A percentile compares a stretch with the other conserved stretches of the same genome.
These are phyloP conservation scores for Brachyptera risi DNA, from an alignment of 2,888 invertebrate genomes.

Conservation along the genomic window DNA sequence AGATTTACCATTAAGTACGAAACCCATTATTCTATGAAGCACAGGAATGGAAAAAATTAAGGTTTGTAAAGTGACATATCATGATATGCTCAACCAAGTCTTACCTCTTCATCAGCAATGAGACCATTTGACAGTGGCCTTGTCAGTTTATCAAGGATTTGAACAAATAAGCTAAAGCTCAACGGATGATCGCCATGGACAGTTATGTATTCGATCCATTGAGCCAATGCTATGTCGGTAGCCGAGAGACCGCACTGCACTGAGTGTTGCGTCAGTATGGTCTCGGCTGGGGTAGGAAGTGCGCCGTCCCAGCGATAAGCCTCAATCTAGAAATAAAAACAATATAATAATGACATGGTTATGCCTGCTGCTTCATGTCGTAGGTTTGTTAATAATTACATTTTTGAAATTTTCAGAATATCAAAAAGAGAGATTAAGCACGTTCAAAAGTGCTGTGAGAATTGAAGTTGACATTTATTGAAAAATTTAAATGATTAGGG, in stretches of 20 bases:
- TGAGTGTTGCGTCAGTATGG: constrained; percentile 86
- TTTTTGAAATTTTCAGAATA: constrained; percentile 15
- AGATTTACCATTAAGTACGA: too few relatives aligned
- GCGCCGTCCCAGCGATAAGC: constrained; percentile 82
- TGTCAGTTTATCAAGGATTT: constrained; percentile 66
- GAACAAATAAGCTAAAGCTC: constrained; percentile 73
- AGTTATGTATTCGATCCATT: constrained; percentile 74
- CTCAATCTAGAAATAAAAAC: constrained; percentile 50
- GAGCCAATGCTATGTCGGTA: constrained; percentile 64
- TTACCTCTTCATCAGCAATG: constrained; percentile 55
- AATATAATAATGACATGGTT: too few relatives aligned
- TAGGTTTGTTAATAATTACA: too few relatives aligned
- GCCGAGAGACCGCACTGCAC: constrained; percentile 85
- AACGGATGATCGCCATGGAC: constrained; percentile 80
- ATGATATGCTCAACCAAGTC: too few relatives aligned
- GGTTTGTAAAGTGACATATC: too few relatives aligned
- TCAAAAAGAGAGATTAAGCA: constrained; percentile 11
- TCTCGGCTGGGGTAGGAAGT: constrained; percentile 76
- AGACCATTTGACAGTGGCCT: constrained; percentile 59
- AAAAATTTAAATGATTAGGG: too few relatives aligned
- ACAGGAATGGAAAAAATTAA: too few relatives aligned
- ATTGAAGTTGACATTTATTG: too few relatives aligned
- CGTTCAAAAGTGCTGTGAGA: not conserved
- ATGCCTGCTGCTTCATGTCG: too few relatives aligned
- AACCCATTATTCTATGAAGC: too few relatives aligned